Evolutionary conservation across 2,888 invertebrate genomes (phyloP).

Genomic region (Drosophila basisetae): DNA sequence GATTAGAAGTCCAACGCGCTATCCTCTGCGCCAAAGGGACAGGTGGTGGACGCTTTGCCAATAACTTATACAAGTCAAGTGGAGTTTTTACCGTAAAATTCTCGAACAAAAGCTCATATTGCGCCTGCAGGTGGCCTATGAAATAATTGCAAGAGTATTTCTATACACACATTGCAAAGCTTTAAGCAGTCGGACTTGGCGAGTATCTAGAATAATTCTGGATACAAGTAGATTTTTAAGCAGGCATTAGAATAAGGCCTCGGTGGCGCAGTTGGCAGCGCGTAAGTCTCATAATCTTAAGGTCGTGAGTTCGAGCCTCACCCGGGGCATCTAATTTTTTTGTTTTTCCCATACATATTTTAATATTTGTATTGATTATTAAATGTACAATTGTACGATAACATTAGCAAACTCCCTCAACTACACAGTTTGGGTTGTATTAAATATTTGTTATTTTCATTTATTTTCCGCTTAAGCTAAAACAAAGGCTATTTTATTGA

Average conservation of each 20-base stretch:
- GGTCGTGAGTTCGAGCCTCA: constrained; percentile 85
- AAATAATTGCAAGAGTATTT: constrained; percentile 11
- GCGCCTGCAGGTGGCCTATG: constrained; percentile 46
- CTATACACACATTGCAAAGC: constrained; percentile 29
- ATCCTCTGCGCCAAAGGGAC: constrained; percentile 85
- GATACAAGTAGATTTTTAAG: constrained; percentile 17
- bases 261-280: constrained; percentile 86
- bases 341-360: constrained; percentile 18
- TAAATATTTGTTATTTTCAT: constrained; percentile 8
- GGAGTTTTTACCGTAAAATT: constrained; percentile 34
- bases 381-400: not conserved
- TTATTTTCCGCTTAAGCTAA: constrained; percentile 12
- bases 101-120: constrained; percentile 34
- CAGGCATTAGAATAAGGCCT: constrained; percentile 80
- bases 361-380: constrained; percentile 14
- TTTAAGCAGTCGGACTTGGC: constrained; percentile 4
- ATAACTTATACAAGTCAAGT: constrained; percentile 60
- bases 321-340: constrained; percentile 81
- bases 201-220: constrained; percentile 44
- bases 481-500: constrained; percentile 23
- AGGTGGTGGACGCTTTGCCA: constrained; percentile 69
- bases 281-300: constrained; percentile 86
- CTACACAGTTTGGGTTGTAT: not conserved
- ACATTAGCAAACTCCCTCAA: not conserved
- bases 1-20: constrained; percentile 86